These are phyloP conservation scores for Hoplostethus atlanticus DNA, from an alignment of 2,797 vertebrate genomes.

Conservation along the genomic window DNA sequence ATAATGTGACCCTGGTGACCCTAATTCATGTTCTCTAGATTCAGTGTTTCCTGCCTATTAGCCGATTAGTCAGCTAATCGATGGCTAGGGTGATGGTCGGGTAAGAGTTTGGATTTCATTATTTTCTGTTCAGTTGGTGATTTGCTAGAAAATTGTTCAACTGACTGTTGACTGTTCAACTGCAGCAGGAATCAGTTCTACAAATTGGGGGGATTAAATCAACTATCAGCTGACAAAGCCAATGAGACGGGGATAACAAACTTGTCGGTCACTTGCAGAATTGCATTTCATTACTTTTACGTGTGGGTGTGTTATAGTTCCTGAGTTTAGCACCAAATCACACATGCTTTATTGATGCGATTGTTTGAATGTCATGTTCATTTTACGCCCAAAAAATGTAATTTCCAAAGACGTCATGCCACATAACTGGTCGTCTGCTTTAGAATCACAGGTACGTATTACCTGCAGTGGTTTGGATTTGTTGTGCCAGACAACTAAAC, in stretches of 20 bases:
- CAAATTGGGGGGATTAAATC: neutral
- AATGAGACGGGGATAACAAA: neutral
- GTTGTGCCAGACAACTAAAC: too few relatives aligned
- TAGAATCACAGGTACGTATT: too few relatives aligned
- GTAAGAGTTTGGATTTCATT: neutral
- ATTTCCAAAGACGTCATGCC: conserved; percentile 17
- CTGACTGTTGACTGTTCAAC: neutral
- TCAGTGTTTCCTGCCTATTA: neutral
- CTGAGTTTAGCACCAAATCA: neutral
- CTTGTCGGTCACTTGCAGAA: neutral
- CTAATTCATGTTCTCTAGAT: neutral
- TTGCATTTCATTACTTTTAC: neutral
- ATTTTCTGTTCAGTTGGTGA: neutral
- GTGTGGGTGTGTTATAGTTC: neutral
- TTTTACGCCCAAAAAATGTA: conserved; percentile 14
- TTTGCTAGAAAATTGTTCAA: neutral
- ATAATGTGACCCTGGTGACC: conserved; percentile 1
- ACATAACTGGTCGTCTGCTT: neutral
- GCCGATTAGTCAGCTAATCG: neutral
- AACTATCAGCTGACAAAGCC: neutral
- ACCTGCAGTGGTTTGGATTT: too few relatives aligned
- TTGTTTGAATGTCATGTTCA: neutral
- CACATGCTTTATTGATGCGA: neutral
- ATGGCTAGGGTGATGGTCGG: neutral
- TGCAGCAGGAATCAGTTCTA: neutral